Evolutionary conservation across 2,113 vertebrate genomes (phyloP).

Genomic region (Corapipo altera): DNA sequence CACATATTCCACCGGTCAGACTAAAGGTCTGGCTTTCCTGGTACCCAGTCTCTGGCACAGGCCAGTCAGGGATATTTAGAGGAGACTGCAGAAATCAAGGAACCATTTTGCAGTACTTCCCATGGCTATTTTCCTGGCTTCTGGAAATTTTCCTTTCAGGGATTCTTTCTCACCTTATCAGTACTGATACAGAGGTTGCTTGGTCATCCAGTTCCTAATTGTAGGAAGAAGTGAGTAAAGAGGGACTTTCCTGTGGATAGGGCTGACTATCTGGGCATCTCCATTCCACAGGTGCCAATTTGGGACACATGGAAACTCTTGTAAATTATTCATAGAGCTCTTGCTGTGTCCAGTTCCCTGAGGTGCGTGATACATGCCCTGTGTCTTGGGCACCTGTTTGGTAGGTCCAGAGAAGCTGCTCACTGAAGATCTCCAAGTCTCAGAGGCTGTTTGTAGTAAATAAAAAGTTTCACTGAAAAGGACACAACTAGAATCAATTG

Average conservation of each 20-base stretch:
- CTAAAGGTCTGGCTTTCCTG: background rate
- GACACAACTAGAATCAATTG: background rate
- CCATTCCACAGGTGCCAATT: background rate
- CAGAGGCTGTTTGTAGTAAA: background rate
- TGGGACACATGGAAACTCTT: conserved; percentile 13
- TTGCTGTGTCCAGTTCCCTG: background rate
- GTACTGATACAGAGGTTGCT: background rate
- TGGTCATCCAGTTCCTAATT: background rate
- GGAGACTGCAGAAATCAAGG: background rate
- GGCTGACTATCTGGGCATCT: background rate
- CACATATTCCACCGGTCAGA: background rate
- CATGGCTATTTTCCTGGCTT: background rate
- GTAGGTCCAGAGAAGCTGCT: background rate
- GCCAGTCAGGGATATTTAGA: background rate
- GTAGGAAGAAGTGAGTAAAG: conserved; percentile 37
- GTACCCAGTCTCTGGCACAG: background rate
- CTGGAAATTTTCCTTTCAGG: background rate
- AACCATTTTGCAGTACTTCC: background rate
- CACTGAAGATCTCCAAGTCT: background rate
- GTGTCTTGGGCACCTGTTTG: background rate
- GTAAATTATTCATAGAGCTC: background rate
- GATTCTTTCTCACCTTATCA: conserved; percentile 1
- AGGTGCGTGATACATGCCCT: background rate
- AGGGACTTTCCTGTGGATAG: background rate
- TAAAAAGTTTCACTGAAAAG: background rate